Conservation (phyloP, 2,888 invertebrate species). For the Xylophagus ater region DNA sequence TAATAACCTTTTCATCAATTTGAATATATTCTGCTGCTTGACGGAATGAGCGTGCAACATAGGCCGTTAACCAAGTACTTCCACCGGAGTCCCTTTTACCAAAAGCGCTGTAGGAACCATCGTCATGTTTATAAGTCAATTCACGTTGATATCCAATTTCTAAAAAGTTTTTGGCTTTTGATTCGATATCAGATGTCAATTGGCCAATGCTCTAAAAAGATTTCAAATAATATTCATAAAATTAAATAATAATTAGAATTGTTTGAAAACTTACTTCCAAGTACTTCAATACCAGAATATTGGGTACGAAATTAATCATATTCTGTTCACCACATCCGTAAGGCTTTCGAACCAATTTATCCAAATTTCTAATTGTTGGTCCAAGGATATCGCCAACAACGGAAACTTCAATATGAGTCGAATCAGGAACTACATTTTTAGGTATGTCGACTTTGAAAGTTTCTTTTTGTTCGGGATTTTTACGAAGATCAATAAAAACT, state of each 20-base stretch:
- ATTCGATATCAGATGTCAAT: slow-evolving; percentile 52
- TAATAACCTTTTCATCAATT: slow-evolving; percentile 57
- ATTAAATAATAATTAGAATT: slow-evolving; percentile 43
- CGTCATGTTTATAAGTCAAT: slow-evolving; percentile 58
- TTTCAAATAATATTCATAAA: not conserved
- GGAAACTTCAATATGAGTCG: slow-evolving; percentile 60
- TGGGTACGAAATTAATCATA: slow-evolving; percentile 82
- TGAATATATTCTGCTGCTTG: slow-evolving; percentile 59
- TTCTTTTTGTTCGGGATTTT: slow-evolving; percentile 42
- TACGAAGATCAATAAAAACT: slow-evolving; percentile 58
- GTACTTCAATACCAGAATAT: slow-evolving; percentile 78
- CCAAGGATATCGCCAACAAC: slow-evolving; percentile 59
- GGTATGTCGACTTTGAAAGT: slow-evolving; percentile 68
- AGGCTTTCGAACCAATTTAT: slow-evolving; percentile 63
- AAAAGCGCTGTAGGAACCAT: slow-evolving; percentile 75
- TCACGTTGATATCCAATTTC: slow-evolving; percentile 65
- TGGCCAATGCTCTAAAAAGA: slow-evolving; percentile 47
- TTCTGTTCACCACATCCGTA: slow-evolving; percentile 92
- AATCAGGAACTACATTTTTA: slow-evolving; percentile 59
- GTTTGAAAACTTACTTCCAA: slow-evolving; percentile 62
- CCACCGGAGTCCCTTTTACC: slow-evolving; percentile 54
- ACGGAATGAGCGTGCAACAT: slow-evolving; percentile 66
- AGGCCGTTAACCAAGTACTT: slow-evolving; percentile 75
- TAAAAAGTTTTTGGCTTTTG: slow-evolving; percentile 41
- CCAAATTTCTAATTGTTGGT: slow-evolving; percentile 63